These are phyloP conservation scores for Oncopodura yosiiana DNA, from an alignment of 1,140 invertebrate genomes.

Conservation along the genomic window DNA sequence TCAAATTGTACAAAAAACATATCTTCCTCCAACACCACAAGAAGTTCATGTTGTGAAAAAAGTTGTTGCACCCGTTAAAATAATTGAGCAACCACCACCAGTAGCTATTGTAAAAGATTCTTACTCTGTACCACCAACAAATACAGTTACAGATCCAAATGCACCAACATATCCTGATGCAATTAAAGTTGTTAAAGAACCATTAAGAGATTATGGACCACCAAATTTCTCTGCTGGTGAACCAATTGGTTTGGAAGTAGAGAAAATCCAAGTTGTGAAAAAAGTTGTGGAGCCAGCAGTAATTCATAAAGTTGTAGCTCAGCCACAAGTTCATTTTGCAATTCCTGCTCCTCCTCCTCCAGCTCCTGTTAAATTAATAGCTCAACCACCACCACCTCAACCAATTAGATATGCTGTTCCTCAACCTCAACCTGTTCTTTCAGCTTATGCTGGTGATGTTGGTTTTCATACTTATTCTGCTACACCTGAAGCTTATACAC, in stretches of 20 bases:
- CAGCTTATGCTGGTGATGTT: conserved; percentile 15
- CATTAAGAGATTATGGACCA: conserved; percentile 2
- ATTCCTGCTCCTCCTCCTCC: neutral
- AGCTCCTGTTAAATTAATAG: neutral
- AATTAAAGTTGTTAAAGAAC: conserved; percentile 5
- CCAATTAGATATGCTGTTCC: conserved; percentile 1
- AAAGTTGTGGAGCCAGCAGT: conserved; percentile 2
- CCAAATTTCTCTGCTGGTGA: neutral
- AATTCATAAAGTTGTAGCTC: neutral
- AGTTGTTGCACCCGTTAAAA: neutral
- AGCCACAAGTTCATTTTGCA: neutral
- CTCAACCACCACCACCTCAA: neutral
- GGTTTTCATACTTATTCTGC: conserved; percentile 13
- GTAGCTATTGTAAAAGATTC: conserved; percentile 16
- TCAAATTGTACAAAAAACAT: neutral
- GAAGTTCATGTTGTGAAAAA: no score
- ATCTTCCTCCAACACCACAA: neutral
- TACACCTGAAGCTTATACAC: conserved; percentile 12
- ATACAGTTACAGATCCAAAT: conserved; percentile 19
- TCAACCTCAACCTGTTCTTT: conserved; percentile 1
- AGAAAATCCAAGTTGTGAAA: conserved; percentile 2
- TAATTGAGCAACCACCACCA: neutral
- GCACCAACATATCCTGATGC: conserved; percentile 18
- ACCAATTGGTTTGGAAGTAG: neutral
- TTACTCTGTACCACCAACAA: conserved; percentile 16